Base-by-base conservation (phyloP, 2,888 invertebrate genomes). In the Lasiommata megera region DNA sequence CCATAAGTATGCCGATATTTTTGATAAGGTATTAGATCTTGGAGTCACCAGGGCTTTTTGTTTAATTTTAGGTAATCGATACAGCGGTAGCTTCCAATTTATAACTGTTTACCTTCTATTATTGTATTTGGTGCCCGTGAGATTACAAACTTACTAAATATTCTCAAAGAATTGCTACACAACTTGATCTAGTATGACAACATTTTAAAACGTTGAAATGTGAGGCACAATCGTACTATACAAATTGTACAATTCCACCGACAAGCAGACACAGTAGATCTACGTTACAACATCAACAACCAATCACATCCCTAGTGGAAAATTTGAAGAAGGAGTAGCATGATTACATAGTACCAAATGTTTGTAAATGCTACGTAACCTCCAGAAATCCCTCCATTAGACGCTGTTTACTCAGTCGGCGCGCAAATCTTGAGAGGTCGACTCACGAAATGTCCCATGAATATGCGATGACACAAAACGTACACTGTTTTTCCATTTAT, bases 381-480 rank as follows among this genome's bases (percentile, higher is more conserved):
- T 79, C 70, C 65, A 56, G 38, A 80, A 85, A 84, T 84, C 88
- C 88, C 76, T 87, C 89, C 89, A 89, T 89, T 89, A 89, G 83
- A 74, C 77, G 79, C 83, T 88, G 88, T 89, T 88, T 89, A 85
- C 86, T 78, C 76, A 82, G 82, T 80, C 81, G 76, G 82, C 82
- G 84, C 81, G 84, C 85, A 86, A 83, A 88, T 86, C 88, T 89
- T 87, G 83, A 82, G 84, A 84, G 88, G 88, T 84, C 85, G 86
- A 80, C 84, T 87, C 83, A 86, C 88, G 84, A 88, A 89, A 88
- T 87, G 83, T 82, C 80, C 88, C 82, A 89, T 89, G 89, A 90
- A 90, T 90, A 90, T 89, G 88, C 88, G 88, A 90, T 89, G 88
- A 82, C 89, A 88, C 88, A 88, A 83, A 83, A 86, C 84, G 84